Evolutionary conservation across 35 echinoderm and acorn worm species (phyloP).

Genomic region (Holothuria glaberrima): DNA sequence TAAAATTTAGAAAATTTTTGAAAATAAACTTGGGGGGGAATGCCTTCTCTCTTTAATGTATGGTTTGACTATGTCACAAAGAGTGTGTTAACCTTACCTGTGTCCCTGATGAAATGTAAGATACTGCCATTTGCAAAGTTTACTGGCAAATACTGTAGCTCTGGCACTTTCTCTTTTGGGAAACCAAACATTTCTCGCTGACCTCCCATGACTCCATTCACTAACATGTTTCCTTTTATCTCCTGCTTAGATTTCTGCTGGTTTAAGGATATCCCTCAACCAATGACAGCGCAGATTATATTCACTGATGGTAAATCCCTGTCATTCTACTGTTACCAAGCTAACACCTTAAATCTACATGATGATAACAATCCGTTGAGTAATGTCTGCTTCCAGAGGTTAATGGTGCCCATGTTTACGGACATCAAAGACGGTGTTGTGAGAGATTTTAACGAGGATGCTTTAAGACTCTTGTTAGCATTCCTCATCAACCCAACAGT

Average conservation of each 20-base stretch:
- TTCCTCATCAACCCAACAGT: conserved; percentile 56
- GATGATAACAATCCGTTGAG: conserved; percentile 14
- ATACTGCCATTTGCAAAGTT: not conserved
- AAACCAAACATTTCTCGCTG: too few species aligned
- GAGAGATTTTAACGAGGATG: conserved; percentile 56
- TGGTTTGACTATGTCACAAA: too few species aligned
- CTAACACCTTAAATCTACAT: conserved; percentile 52
- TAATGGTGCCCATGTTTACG: conserved; percentile 12
- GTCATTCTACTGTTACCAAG: conserved; percentile 67
- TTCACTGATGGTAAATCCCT: conserved; percentile 54
- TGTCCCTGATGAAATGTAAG: too few species aligned
- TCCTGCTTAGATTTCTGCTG: conserved; percentile 38
- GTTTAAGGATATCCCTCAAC: conserved; percentile 37
- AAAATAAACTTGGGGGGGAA: too few species aligned
- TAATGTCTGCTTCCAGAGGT: conserved; percentile 55
- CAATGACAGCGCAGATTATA: conserved; percentile 52
- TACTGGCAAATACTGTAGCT: not conserved
- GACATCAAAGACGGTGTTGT: conserved; percentile 53
- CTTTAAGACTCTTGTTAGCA: conserved; percentile 54
- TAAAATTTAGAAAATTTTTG: too few species aligned
- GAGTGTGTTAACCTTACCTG: too few species aligned
- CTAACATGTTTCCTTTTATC: not conserved
- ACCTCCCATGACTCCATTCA: not conserved
- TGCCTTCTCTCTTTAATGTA: too few species aligned
- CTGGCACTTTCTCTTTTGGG: not conserved